Percentiles rank a stretch among this genome's conserved stretches.
Evolutionary conservation across 2,888 invertebrate genomes (phyloP).

Genomic region (Ecliptopera silaceata): DNA sequence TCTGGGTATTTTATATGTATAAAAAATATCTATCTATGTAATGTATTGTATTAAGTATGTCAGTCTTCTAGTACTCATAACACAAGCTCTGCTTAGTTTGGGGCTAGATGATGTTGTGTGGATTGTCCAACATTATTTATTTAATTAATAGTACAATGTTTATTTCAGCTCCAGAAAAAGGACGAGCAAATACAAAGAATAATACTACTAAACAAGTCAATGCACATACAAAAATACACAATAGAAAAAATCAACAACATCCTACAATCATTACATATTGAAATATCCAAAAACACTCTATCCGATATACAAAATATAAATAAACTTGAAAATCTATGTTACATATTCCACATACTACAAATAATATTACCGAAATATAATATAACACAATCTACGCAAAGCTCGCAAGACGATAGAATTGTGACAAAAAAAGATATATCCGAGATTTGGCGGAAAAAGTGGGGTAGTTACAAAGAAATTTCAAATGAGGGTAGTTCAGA

Average conservation of each 20-base stretch:
- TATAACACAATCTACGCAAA: slow-evolving; percentile 37
- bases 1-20: too few relatives aligned
- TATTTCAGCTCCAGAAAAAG: slow-evolving; percentile 61
- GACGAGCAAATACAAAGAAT: slow-evolving; percentile 59
- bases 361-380: slow-evolving; percentile 52
- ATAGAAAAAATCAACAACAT: slow-evolving; percentile 59
- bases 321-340: slow-evolving; percentile 56
- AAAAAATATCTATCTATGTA: too few relatives aligned
- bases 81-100: too few relatives aligned
- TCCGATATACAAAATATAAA: slow-evolving; percentile 53
- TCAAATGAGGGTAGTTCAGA: slow-evolving; percentile 41
- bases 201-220: slow-evolving; percentile 59
- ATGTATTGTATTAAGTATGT: too few relatives aligned
- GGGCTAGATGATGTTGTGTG: too few relatives aligned
- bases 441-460: slow-evolving; percentile 69
- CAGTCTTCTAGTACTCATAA: too few relatives aligned
- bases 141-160: too few relatives aligned
- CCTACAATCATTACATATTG: slow-evolving; percentile 45
- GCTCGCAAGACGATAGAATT: slow-evolving; percentile 46
- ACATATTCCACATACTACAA: slow-evolving; percentile 64
- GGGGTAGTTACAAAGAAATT: slow-evolving; percentile 53
- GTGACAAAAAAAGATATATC: slow-evolving; percentile 58
- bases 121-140: too few relatives aligned
- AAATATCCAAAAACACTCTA: slow-evolving; percentile 38
- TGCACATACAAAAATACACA: slow-evolving; percentile 59